Base-by-base conservation (phyloP, 2,888 invertebrate genomes). In the Anarsia innoxiella region DNA sequence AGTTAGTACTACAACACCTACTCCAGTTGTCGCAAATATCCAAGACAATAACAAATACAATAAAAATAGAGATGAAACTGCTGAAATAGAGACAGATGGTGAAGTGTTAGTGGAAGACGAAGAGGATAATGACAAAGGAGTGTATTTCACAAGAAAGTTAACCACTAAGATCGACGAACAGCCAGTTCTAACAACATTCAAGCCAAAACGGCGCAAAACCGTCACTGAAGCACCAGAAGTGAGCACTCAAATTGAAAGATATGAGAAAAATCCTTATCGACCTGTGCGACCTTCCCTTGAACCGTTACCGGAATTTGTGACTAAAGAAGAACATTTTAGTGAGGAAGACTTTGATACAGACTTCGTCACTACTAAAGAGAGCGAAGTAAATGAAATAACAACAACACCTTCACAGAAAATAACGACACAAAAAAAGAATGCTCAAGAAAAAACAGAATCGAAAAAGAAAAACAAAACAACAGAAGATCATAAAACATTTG, bases 311-410 rank as follows among this genome's bases (percentile, higher is more conserved):
- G 31, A 25, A 31, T 12, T 14, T 12, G 12, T 15, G 5, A 31
- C 32, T 3, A 38, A 28, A 13, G 23, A 38, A 12, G 32, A 32
- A 6, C 6, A n/a, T 10, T 14, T 28, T 11, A 25, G n/a, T 12
- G n/a, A 13, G 12, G 23, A 39, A 12, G n/a, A n/a, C n/a, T n/a
- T n/a, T n/a, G n/a, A n/a, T n/a, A 4, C 12, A 14, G 15, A 26
- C 11, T 16, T 9, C 12, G 34, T 26, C 4, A 27, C n/a, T 9
- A 28, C 32, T 10, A n/a, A n/a, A n/a, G n/a, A n/a, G n/a, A n/a
- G n/a, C n/a, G 10, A 8, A 12, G 12, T 3, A 11, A 19, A 2
- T n/a, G 12, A 28, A 9, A 11, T 12, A 12, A 31, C 25, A 30
- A 15, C 31, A 1, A 23, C 5, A 31, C n/a, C n/a, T n/a, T n/a